phyloP scores from a whole-genome alignment of 23 tunicate genomes.

The Halocynthia roretzi region DNA sequence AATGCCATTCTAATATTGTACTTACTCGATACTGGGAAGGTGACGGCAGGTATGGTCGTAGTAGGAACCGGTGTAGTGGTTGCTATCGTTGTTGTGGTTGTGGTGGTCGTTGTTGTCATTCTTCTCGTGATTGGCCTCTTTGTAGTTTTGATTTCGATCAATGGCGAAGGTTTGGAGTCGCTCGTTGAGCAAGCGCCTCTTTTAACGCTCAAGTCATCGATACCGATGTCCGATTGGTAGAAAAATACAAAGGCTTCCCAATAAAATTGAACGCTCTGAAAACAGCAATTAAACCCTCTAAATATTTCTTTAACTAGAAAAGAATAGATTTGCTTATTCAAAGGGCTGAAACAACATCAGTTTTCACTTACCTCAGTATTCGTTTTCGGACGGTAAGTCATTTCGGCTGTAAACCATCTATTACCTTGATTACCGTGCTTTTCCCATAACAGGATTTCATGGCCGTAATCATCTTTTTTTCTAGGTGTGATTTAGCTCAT shows the following conservation, averaged over 20 bases:
- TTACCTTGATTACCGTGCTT: slow-evolving; percentile 71
- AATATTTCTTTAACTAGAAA: neutral
- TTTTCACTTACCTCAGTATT: slow-evolving; percentile 44
- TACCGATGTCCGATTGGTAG: slow-evolving; percentile 88
- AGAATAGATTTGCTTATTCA: neutral
- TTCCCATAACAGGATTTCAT: slow-evolving; percentile 83
- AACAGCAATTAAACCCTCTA: neutral
- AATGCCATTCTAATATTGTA: too few species aligned
- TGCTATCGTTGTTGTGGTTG: slow-evolving; percentile 21
- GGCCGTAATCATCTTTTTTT: slow-evolving; percentile 43
- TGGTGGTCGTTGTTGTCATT: slow-evolving; percentile 31
- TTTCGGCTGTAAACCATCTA: slow-evolving; percentile 41
- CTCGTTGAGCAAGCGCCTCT: slow-evolving; percentile 37
- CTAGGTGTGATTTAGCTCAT: slow-evolving; percentile 11
- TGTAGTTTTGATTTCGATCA: neutral
- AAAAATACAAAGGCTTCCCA: slow-evolving; percentile 83
- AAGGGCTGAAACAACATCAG: too few species aligned
- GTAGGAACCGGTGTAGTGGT: slow-evolving; percentile 11
- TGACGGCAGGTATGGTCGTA: slow-evolving; percentile 8
- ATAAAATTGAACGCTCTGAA: slow-evolving; percentile 79
- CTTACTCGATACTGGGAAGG: slow-evolving; percentile 2
- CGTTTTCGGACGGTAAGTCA: slow-evolving; percentile 43
- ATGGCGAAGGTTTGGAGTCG: slow-evolving; percentile 19
- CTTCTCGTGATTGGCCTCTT: slow-evolving; percentile 13
- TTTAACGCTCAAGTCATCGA: slow-evolving; percentile 54